Evolutionary conservation across 2,888 invertebrate species (phyloP), one percentile per base, ranked within the genome.

Genomic region (Teleogryllus oceanicus): DNA sequence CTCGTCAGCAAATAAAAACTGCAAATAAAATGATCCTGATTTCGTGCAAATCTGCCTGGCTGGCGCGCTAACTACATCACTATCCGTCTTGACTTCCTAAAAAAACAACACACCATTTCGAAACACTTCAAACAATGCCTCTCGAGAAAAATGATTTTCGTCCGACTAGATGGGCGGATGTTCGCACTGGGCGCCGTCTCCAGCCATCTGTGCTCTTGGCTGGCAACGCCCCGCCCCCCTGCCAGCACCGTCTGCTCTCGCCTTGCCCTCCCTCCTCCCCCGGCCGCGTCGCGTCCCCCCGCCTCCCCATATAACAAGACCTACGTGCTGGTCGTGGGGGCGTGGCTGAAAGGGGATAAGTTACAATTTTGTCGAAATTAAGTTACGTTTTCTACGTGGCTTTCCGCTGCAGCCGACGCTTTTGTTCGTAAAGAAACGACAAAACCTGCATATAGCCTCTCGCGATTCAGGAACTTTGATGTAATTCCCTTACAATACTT

Each of bases 301-400:
- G 37, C 37, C 62, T n/a, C 62, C n/a, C 62, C 62, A 62, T 62
- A 62, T 62, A 62, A 62, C 62, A 62, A n/a, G 62, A 62, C 62
- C 62, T 62, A 62, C 62, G 62, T 62, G 62, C 62, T 62, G n/a
- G 16, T 62, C 62, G 16, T 12, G 62, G 62, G 37, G 62, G 62
- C 62, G 16, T 62, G 62, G 62, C 16, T 62, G 62, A 62, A 62
- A 62, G 62, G n/a, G 62, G 62, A 62, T 62, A 62, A 62, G 62
- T 62, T 62, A 62, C 62, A 62, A 62, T 62, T 62, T 62, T 62
- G 62, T 62, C 62, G 62, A 62, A 62, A 62, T 62, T 62, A 62
- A 62, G 62, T 62, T 62, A 62, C 62, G 62, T n/a, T 62, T 62
- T 62, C 62, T 62, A 62, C 62, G 62, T 62, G 62, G 62, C n/a